Evolutionary conservation across 2,113 vertebrate genomes (phyloP), one percentile per base, ranked within the genome.

Genomic region (Todiramphus saurophagus): DNA sequence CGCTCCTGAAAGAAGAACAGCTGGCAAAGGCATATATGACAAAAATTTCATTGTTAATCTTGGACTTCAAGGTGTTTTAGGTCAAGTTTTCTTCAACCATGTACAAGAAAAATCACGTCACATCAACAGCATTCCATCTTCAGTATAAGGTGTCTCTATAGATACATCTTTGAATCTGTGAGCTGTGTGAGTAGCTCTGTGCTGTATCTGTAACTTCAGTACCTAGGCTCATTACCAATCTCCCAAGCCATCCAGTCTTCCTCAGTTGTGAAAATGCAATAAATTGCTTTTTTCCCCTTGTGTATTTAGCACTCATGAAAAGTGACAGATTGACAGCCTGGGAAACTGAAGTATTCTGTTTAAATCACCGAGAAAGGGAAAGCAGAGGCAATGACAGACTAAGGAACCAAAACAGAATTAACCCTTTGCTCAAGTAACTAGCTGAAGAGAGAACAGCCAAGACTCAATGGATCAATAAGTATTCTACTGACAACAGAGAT

Each of bases 291-390:
- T 41, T 85, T 73, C 20, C 48, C 85, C 92, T 30, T 11, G 64
- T 73, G 88, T 91, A 93, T 95, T 95, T 94, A 96, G 64, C n/a
- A 35, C 88, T 95, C 77, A 82, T 72, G 89, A 41, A 83, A 94
- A 84, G 39, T 79, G 83, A 92, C 76, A 94, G 85, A 94, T 25
- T 92, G 90, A 89, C 83, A 95, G 48, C n/a, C 72, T 83, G 48
- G 41, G 62, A 96, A 28, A 85, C 66, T 87, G 74, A 73, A 69
- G 69, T 27, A 50, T 66, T 93, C 73, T 50, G 44, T 73, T 87
- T 76, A 85, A 89, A 90, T 82, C 83, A 76, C 37, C 86, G 55
- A 69, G 50, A 83, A 96, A 79, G 41, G 37, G 33, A 41, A 84
- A 79, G 68, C 68, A 68, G 51, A 7, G 58, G 39, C 58, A 87